Evolutionary conservation across 2,888 invertebrate species (phyloP).

Genomic region (Scelioninae gen. 1): DNA sequence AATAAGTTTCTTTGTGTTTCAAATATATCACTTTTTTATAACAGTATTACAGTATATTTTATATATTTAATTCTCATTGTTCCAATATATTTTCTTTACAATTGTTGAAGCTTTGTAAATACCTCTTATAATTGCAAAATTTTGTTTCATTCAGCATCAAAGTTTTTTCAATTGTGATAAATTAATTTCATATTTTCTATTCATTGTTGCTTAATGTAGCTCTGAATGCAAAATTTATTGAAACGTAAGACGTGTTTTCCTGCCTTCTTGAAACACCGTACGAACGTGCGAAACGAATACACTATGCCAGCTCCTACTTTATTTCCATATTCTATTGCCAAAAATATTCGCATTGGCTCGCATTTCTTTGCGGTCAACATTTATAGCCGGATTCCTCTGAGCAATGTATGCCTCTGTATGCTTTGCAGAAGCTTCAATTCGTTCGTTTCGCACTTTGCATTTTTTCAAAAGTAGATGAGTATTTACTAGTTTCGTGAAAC

Average conservation of each 20-base stretch:
- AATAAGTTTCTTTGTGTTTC: too few species aligned
- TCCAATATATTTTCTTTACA: too few species aligned
- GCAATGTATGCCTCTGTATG: constrained; percentile 58
- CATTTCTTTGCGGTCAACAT: constrained; percentile 65
- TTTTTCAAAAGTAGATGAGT: constrained; percentile 66
- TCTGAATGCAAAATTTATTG: constrained; percentile 23
- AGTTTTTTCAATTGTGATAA: not conserved
- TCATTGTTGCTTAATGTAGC: constrained; percentile 14
- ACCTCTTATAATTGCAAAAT: too few species aligned
- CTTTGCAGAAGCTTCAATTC: constrained; percentile 65
- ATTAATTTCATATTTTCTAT: not conserved
- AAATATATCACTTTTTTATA: too few species aligned
- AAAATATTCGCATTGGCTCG: constrained; percentile 66
- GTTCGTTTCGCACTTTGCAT: constrained; percentile 77
- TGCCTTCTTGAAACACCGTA: constrained; percentile 57
- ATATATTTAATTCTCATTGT: too few species aligned
- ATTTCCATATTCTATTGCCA: constrained; percentile 65
- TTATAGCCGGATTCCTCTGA: constrained; percentile 61
- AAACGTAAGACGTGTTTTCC: constrained; percentile 45
- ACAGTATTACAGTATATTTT: too few species aligned
- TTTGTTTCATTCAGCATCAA: not conserved
- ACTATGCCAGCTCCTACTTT: constrained; percentile 60
- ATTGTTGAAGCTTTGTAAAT: too few species aligned
- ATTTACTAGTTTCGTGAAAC: constrained; percentile 72
- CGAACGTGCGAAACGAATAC: constrained; percentile 70